These are phyloP conservation scores for Hirundo rustica DNA, from an alignment of 2,797 vertebrate genomes.

Conservation along the genomic window DNA sequence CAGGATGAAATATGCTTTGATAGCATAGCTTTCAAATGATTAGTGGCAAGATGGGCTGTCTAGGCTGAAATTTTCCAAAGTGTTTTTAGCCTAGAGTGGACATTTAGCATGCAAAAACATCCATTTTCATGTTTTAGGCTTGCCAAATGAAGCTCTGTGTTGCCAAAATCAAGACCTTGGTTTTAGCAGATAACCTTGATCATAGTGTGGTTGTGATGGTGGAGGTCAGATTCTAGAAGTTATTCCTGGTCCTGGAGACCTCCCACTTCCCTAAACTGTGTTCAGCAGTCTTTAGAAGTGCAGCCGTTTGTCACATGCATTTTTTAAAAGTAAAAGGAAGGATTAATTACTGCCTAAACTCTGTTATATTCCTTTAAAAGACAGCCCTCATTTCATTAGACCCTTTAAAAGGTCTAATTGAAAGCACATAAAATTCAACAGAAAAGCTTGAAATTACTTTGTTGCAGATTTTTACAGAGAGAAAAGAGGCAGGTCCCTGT, in stretches of 20 bases:
- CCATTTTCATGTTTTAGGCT: neutral
- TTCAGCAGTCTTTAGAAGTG: neutral
- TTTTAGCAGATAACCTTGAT: neutral
- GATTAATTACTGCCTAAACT: slow-evolving; percentile 11
- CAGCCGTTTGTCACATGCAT: neutral
- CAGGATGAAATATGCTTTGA: neutral
- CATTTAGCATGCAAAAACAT: neutral
- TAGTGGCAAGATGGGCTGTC: neutral
- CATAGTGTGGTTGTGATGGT: neutral
- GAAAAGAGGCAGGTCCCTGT: neutral
- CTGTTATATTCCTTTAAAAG: neutral
- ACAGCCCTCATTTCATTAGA: neutral
- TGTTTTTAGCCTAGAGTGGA: neutral
- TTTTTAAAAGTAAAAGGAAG: neutral
- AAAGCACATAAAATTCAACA: slow-evolving; percentile 7
- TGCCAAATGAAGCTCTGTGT: neutral
- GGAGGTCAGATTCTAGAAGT: neutral
- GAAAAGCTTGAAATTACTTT: neutral
- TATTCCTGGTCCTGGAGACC: neutral
- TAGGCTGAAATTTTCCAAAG: neutral
- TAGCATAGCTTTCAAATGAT: neutral
- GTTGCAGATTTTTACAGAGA: neutral
- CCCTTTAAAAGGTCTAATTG: neutral
- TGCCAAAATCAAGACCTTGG: neutral
- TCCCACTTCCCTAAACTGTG: neutral